Evolutionary conservation across 2,888 invertebrate genomes (phyloP), one percentile per base, ranked within the genome.

Genomic region (Bombyx huttoni): DNA sequence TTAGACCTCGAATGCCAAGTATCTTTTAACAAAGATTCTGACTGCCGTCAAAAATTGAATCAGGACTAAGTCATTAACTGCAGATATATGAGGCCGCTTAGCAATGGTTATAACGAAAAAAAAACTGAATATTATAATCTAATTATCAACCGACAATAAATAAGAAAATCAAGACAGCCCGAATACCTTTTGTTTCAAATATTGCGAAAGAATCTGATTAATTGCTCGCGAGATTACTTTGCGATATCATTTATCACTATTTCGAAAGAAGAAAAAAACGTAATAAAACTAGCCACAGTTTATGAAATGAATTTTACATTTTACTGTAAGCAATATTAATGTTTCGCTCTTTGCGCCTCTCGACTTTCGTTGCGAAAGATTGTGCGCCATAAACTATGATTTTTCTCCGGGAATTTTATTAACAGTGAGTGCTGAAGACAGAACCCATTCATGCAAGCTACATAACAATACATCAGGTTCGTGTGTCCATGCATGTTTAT

Each of bases 311-410:
- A 78, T 75, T 75, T 70, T 75, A 77, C 76, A 24, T 71, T 75
- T 68, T 71, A 71, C 64, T 68, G 69, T 78, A 76, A 84, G 80
- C 80, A 74, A 79, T 76, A 81, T 81, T 73, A 79, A 81, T 80
- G 74, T 59, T 57, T 54, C 62, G 65, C 68, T 64, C 65, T 64
- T 58, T 64, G 60, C 63, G 65, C 58, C 63, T 56, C 57, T 64
- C 56, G 54, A 67, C 81, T 81, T 82, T 82, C 73, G 67, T 63
- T 70, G 71, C 61, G 63, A 77, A 75, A 78, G 72, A 81, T 82
- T 77, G 81, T 72, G 58, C 59, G 70, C 68, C 75, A 81, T 85
- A 83, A 85, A 86, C 76, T 82, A 84, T 78, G 77, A 85, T 86
- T 81, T 81, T 81, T 73, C 80, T 75, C 70, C 72, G 77, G 79